Evolutionary conservation across 2,113 vertebrate genomes (phyloP).

Genomic region (Tinamus guttatus): DNA sequence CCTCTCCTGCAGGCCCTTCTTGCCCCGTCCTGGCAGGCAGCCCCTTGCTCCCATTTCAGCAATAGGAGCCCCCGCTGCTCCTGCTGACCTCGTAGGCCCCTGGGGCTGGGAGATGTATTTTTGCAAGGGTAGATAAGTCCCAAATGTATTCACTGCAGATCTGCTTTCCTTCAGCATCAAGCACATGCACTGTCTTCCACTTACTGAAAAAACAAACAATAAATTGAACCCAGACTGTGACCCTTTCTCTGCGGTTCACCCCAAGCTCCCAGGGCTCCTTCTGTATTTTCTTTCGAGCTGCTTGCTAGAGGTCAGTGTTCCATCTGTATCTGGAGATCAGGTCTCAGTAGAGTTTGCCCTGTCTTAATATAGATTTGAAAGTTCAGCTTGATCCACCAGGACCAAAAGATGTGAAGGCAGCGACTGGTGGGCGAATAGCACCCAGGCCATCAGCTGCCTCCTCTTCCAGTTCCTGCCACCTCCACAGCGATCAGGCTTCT

Average conservation of each 20-base stretch:
- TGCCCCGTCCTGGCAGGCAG: fast-evolving
- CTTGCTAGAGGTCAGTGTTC: background rate
- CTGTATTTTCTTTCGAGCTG: constrained; percentile 6
- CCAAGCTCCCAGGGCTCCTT: background rate
- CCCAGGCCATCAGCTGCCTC: background rate
- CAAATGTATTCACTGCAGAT: background rate
- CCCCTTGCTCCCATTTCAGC: background rate
- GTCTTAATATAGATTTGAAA: constrained; percentile 46
- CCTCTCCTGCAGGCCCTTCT: fast-evolving
- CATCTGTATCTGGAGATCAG: background rate
- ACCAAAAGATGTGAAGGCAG: background rate
- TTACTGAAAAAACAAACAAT: background rate
- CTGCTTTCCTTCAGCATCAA: background rate
- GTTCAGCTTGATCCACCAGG: background rate
- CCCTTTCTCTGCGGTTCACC: background rate
- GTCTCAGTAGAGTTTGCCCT: background rate
- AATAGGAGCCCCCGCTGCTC: background rate
- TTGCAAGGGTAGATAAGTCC: background rate
- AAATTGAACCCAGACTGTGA: background rate
- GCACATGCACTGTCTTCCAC: background rate
- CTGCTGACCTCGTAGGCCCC: background rate
- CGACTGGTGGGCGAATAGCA: background rate
- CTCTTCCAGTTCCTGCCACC: background rate
- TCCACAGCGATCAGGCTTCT: background rate
- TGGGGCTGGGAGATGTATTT: background rate